phyloP scores from a whole-genome alignment of 2,797 vertebrate genomes.

The Apodemus agrarius region DNA sequence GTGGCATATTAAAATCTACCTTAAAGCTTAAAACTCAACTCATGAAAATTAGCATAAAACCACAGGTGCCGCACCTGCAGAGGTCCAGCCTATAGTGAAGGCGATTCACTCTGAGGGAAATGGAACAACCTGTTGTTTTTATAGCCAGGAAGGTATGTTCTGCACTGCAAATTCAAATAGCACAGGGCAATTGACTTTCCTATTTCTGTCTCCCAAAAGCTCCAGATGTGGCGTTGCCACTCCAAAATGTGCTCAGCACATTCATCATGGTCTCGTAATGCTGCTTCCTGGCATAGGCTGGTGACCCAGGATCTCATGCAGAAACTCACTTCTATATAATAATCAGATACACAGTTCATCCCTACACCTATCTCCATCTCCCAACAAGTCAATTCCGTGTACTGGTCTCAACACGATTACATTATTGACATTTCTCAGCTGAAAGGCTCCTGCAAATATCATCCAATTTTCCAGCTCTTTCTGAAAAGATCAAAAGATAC shows the following conservation, averaged over 20 bases:
- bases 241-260: constrained; percentile 1
- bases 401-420: constrained; percentile 86
- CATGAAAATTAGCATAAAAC: neutral
- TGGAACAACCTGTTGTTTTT: constrained; percentile 50
- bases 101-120: constrained; percentile 35
- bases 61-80: neutral
- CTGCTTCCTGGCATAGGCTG: neutral
- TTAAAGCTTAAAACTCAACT: neutral
- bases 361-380: constrained; percentile 82
- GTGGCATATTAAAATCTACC: neutral
- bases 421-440: constrained; percentile 89
- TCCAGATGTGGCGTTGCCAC: constrained; percentile 20
- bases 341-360: constrained; percentile 83
- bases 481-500: constrained; percentile 88
- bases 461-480: constrained; percentile 88
- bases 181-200: constrained; percentile 24
- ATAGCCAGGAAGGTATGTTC: constrained; percentile 35
- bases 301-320: constrained; percentile 45
- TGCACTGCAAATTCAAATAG: constrained; percentile 44
- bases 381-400: constrained; percentile 85
- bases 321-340: constrained; percentile 80
- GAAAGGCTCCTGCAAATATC: constrained; percentile 87
- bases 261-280: constrained; percentile 56
- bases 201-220: constrained; percentile 51
- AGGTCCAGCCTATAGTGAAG: neutral